Evolutionary conservation across 2,113 vertebrate species (phyloP).

Genomic region (Trachemys scripta): DNA sequence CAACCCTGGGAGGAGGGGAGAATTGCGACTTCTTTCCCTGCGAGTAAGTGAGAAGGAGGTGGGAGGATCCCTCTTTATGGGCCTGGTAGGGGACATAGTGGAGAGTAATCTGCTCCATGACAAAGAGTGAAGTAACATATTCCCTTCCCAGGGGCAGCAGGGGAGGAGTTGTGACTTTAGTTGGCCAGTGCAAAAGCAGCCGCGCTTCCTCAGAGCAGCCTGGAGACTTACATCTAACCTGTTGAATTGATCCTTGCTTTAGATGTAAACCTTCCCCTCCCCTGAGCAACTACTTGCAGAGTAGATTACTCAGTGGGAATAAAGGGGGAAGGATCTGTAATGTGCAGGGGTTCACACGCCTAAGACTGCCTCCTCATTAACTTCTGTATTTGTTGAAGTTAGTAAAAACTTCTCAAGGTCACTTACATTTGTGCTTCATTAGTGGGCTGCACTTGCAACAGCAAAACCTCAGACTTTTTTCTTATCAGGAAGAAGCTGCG

Average conservation of each 20-base stretch:
- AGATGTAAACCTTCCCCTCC: no score
- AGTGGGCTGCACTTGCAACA: no score
- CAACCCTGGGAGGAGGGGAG: not conserved
- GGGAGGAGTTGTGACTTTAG: not conserved
- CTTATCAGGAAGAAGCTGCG: no score
- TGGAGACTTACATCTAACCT: not conserved
- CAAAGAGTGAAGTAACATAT: not conserved
- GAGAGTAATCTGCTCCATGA: not conserved
- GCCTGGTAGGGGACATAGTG: not conserved
- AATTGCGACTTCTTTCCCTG: accelerated
- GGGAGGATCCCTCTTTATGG: not conserved
- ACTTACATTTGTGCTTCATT: no score
- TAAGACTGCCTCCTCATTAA: no score
- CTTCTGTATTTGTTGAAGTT: no score
- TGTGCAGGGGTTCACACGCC: no score
- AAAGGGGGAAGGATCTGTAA: not conserved
- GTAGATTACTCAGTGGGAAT: not conserved
- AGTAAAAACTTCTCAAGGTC: no score
- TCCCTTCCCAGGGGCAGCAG: not conserved
- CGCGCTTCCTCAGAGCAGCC: not conserved
- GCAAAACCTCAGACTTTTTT: no score
- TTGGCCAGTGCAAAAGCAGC: not conserved
- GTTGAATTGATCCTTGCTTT: not conserved
- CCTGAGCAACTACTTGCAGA: no score
- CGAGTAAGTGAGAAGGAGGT: not conserved